phyloP scores from a whole-genome alignment of 2,888 invertebrate genomes.

The Mantis religiosa region DNA sequence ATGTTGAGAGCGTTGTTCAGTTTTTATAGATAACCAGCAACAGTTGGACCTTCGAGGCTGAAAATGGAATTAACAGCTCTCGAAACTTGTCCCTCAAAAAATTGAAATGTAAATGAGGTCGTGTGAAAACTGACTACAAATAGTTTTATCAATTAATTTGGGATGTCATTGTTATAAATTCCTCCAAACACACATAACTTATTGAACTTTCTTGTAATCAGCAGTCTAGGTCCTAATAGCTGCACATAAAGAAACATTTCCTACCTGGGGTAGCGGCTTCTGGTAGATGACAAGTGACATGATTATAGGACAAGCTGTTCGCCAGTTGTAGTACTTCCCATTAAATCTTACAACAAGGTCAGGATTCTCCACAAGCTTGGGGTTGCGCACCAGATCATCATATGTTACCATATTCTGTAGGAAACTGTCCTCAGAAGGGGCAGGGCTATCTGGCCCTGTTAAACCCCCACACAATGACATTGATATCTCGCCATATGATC shows the following conservation, averaged over 20 bases:
- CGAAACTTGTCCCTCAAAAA: no score
- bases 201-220: no score
- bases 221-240: not conserved
- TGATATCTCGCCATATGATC: constrained; percentile 58
- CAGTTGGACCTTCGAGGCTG: no score
- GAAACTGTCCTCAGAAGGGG: constrained; percentile 58
- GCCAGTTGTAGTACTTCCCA: constrained; percentile 88
- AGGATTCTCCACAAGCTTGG: constrained; percentile 70
- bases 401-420: constrained; percentile 57
- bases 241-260: constrained; percentile 32
- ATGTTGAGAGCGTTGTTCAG: no score
- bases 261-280: constrained; percentile 74
- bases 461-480: constrained; percentile 75
- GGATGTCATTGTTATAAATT: no score
- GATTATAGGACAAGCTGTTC: constrained; percentile 84
- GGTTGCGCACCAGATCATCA: constrained; percentile 60
- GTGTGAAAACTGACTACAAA: no score
- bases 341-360: constrained; percentile 81
- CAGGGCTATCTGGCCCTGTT: constrained; percentile 44
- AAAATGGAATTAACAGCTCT: no score
- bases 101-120: no score
- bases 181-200: no score
- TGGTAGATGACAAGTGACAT: constrained; percentile 83
- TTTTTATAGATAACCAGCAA: no score
- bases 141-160: no score